Conservation (phyloP, 30 jellyfish, hydroid and myxozoan genomes). For the Hydractinia echinata region DNA sequence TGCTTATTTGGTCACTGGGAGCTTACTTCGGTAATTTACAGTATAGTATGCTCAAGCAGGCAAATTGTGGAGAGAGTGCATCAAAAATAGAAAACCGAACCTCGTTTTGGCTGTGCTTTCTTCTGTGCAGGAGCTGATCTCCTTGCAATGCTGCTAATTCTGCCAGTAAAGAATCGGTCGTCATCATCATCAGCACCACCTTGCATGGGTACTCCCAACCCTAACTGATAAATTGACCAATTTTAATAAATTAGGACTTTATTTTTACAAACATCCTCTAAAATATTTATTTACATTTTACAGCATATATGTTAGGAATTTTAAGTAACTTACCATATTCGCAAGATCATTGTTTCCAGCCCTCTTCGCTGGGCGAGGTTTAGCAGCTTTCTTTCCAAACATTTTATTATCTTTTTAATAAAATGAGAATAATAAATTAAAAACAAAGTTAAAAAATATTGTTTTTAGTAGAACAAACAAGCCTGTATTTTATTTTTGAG, state of each 20-base stretch:
- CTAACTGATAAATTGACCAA: slow-evolving; percentile 4
- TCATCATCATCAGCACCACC: slow-evolving; percentile 59
- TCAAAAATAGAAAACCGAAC: neutral
- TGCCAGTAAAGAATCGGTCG: slow-evolving; percentile 74
- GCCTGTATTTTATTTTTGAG: too few relatives aligned
- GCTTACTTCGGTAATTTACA: too few relatives aligned
- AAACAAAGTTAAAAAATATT: too few relatives aligned
- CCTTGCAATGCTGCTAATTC: slow-evolving; percentile 96
- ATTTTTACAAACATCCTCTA: neutral
- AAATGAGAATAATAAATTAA: too few relatives aligned
- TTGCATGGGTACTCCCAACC: too few relatives aligned
- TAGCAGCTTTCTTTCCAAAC: slow-evolving; percentile 22
- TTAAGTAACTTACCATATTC: slow-evolving; percentile 20
- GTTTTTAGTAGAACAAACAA: too few relatives aligned
- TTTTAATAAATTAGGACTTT: slow-evolving; percentile 4
- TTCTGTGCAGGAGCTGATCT: slow-evolving; percentile 68
- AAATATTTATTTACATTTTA: neutral
- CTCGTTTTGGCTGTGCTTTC: slow-evolving; percentile 33
- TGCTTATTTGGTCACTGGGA: too few relatives aligned
- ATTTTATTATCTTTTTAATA: neutral
- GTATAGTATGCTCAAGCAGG: too few relatives aligned
- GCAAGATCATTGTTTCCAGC: slow-evolving; percentile 28
- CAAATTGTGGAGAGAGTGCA: too few relatives aligned
- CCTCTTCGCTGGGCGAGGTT: slow-evolving; percentile 8
- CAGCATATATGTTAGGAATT: neutral